Percentiles rank a stretch among this genome's conserved stretches.
phyloP scores from a whole-genome alignment of 2,797 vertebrate genomes.

The Acrossocheilus wenchowensis region DNA sequence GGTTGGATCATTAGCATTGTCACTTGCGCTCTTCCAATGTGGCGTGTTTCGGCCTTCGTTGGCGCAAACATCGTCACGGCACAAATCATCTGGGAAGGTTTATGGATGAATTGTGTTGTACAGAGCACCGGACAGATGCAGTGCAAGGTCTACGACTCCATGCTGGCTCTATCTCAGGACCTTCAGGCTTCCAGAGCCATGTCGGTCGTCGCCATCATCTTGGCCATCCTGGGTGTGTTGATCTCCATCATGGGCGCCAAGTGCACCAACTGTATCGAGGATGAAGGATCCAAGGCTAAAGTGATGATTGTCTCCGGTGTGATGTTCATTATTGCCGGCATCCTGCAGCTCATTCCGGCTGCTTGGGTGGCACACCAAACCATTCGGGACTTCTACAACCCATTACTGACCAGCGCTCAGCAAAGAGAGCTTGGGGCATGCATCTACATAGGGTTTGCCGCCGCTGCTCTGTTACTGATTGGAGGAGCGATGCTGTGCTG shows the following conservation, averaged over 20 bases:
- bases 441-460: slow-evolving; percentile 91
- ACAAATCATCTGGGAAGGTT: slow-evolving; percentile 85
- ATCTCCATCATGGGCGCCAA: slow-evolving; percentile 91
- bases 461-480: slow-evolving; percentile 82
- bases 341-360: slow-evolving; percentile 88
- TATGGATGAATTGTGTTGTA: slow-evolving; percentile 90
- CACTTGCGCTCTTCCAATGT: slow-evolving; percentile 89
- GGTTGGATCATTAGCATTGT: slow-evolving; percentile 88
- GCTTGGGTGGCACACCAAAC: slow-evolving; percentile 89
- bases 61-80: slow-evolving; percentile 92
- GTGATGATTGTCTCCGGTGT: slow-evolving; percentile 90
- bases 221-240: slow-evolving; percentile 83
- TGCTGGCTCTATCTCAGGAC: slow-evolving; percentile 85
- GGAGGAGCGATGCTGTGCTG: slow-evolving; percentile 90
- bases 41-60: slow-evolving; percentile 89
- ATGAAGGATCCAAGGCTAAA: slow-evolving; percentile 87
- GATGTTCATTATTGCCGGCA: slow-evolving; percentile 83
- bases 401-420: slow-evolving; percentile 70
- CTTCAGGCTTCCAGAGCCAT: slow-evolving; percentile 91
- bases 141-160: slow-evolving; percentile 89
- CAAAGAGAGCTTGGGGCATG: slow-evolving; percentile 87
- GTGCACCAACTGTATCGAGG: slow-evolving; percentile 94
- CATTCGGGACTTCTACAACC: slow-evolving; percentile 90
- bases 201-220: slow-evolving; percentile 84
- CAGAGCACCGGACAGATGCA: slow-evolving; percentile 95